Base-by-base conservation (phyloP, 2,797 vertebrate genomes). In the Sebastes trivittatus region DNA sequence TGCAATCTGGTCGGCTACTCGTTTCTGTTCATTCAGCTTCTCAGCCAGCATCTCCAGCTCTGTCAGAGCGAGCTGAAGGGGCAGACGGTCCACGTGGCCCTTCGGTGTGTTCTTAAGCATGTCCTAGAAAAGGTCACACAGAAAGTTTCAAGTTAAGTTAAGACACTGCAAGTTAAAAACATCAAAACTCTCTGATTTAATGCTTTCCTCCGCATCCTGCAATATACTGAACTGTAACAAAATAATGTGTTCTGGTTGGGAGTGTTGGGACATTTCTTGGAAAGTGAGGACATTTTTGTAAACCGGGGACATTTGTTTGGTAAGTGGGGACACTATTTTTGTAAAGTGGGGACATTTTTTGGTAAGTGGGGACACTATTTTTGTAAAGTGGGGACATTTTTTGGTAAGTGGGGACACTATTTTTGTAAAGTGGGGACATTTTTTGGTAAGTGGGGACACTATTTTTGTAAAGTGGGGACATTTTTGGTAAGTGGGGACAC, bases 11-110 rank as follows among this genome's bases (percentile, higher is more conserved):
- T 99, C 98, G 0, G 97, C 98, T 69, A 98, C 87, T 4, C 98
- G 96, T 75, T 99, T 99, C 96, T 99, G 98, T 81, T 99, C 98
- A 0, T 99, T 99, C 81, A 99, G 96, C 82, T 97, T 98, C 96
- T 98, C 98, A 0, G 98, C 98, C 93, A 99, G 92, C 0, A 96
- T 97, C 94, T 99, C 98, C 94, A 99, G 95, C 93, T 99, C 98
- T 0, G 98, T 99, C 52, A 99, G 96, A 13, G 98, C 98, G 29
- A 99, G 91, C 92, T 99, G 98, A 80, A 99, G 96, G 0, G 97
- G 97, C 36, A 99, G 93, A 3, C 98, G 95, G 83, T 99, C 98
- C 0, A 97, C 95, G 1, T 99, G 98, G 64, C 97, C 97, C 74
- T 95, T 95, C 0, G 97, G 97, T 0, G 98, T 99, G 81, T 99